Base-by-base conservation (phyloP, 2,888 invertebrate genomes). In the Melieria picta region DNA sequence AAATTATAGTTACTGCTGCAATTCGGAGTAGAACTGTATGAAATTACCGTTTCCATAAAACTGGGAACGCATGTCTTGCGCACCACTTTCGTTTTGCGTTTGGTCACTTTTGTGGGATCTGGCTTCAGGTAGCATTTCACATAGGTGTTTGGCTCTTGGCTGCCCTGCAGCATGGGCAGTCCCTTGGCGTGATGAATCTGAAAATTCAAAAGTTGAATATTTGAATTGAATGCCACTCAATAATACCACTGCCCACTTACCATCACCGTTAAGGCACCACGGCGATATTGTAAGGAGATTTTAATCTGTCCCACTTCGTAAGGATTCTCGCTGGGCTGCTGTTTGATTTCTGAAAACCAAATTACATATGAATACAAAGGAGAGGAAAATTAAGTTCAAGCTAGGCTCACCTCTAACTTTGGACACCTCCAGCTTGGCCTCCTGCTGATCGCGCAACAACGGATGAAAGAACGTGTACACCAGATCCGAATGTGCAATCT, bases 391-490 rank as follows among this genome's bases (percentile, higher is more conserved):
- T 3, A 30, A 30, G 30, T 30, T 30, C 3, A 30, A 30, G 30
- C 30, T 30, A 30, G 30, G 45, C 64, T 48, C 81, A 94, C 94
- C 94, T 91, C 91, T 92, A 52, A 92, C 90, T 89, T 93, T 94
- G 75, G 90, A 90, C 79, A 92, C 89, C 86, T 93, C 92, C 74
- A 95, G 92, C 79, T 94, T 93, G 10, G 93, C 92, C 81, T 95
- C 95, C 85, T 97, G 95, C 87, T 98, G 97, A 88, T 99, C 99
- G 76, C 98, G 89, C 75, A 98, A 88, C 75, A 99, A 88, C 3
- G 98, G 97, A 88, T 99, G 99, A 89, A 99, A 99, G 89, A 99
- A 99, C 0, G 99, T 99, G 86, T 99, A 99, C 1, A 99, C 97
- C 69, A 99, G 89, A 87, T 98, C 97, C 7, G 94, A 95, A 88